A percentile compares a stretch with the other conserved stretches of the same genome.
Conservation (phyloP, 1,140 invertebrate genomes). For the Arion vulgaris region DNA sequence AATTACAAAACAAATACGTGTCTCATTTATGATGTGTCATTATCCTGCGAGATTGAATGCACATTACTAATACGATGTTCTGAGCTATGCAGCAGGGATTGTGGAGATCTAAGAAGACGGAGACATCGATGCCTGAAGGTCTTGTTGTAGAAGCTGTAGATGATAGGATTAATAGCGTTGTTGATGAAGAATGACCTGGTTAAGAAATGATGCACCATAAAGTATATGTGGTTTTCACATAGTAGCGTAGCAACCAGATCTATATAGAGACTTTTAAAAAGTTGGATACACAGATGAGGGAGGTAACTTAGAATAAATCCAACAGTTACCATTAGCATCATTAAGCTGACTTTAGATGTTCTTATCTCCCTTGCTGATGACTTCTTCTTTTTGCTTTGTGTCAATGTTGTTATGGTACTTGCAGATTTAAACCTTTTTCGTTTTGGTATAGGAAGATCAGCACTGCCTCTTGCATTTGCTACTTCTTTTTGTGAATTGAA, state of each 20-base stretch:
- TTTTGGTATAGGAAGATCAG: not conserved
- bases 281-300: slow-evolving; percentile 23
- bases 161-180: slow-evolving; percentile 42
- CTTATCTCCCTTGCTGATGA: slow-evolving; percentile 1
- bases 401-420: not conserved
- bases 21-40: slow-evolving; percentile 7
- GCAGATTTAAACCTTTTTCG: not conserved
- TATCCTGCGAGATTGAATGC: not conserved
- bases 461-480: not conserved
- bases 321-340: slow-evolving; percentile 39
- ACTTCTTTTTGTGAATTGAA: not conserved
- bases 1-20: too few relatives aligned
- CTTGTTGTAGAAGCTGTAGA: slow-evolving; percentile 43
- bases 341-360: slow-evolving; percentile 25
- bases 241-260: not conserved
- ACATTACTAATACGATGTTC: not conserved
- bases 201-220: slow-evolving; percentile 22
- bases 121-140: slow-evolving; percentile 21
- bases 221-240: not conserved
- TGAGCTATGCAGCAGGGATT: not conserved
- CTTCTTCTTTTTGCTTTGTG: not conserved
- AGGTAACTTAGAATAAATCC: slow-evolving; percentile 37
- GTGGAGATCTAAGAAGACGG: not conserved
- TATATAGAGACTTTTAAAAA: not conserved
- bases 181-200: slow-evolving; percentile 40